A percentile compares a stretch with the other conserved stretches of the same genome.
Conservation (phyloP, 2,888 invertebrate species). For the Platynereis dumerilii region DNA sequence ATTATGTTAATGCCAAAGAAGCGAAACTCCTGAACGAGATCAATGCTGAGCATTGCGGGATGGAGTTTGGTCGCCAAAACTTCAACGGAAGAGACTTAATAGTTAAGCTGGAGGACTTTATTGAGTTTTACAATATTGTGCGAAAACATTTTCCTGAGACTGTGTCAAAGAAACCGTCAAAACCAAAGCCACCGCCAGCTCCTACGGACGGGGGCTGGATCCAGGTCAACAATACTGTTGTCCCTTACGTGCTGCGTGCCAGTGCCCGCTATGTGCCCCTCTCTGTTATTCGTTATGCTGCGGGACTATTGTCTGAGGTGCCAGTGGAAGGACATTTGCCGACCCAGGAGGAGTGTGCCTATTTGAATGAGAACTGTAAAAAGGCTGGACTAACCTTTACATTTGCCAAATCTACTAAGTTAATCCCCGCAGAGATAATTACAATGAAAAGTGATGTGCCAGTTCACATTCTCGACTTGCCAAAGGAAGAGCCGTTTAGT, state of each 20-base stretch:
- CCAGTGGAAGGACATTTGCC: constrained; percentile 45
- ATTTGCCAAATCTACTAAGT: constrained; percentile 50
- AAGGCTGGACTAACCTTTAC: constrained; percentile 52
- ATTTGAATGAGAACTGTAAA: constrained; percentile 54
- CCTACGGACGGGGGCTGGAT: constrained; percentile 47
- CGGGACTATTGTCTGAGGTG: constrained; percentile 48
- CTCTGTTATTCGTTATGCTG: constrained; percentile 57
- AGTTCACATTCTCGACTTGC: constrained; percentile 50
- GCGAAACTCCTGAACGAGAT: constrained; percentile 90
- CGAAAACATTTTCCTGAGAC: constrained; percentile 54
- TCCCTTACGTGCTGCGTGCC: constrained; percentile 83
- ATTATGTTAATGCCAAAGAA: constrained; percentile 90
- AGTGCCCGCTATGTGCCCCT: constrained; percentile 79
- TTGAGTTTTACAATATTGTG: constrained; percentile 85
- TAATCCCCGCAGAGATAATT: constrained; percentile 36
- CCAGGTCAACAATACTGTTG: constrained; percentile 81
- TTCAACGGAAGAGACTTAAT: constrained; percentile 90
- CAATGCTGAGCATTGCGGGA: constrained; percentile 89
- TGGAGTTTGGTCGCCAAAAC: constrained; percentile 84
- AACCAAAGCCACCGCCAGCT: constrained; percentile 14
- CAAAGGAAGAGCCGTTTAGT: constrained; percentile 53
- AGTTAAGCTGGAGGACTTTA: constrained; percentile 85
- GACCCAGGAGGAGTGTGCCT: constrained; percentile 48
- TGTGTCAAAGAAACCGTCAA: constrained; percentile 65
- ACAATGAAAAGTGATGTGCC: constrained; percentile 9